A percentile compares a stretch with the other conserved stretches of the same genome.
Evolutionary conservation across 2,797 vertebrate genomes (phyloP).

Genomic region (Poecilia gillii): DNA sequence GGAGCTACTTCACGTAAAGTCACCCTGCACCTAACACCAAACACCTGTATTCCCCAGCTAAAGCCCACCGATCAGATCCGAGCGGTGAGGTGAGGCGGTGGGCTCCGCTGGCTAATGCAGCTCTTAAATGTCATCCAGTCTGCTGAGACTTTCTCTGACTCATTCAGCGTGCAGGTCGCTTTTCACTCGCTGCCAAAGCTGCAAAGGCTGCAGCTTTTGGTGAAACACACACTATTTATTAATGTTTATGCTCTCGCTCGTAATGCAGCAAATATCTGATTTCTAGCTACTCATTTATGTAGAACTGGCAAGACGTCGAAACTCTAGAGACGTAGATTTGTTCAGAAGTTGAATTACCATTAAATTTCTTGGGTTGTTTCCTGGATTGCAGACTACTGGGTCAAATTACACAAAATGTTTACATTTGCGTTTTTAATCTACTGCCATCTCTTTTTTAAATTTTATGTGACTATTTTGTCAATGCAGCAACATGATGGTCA

Average conservation of each 20-base stretch:
- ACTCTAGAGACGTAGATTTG: neutral
- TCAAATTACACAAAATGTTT: neutral
- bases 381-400: neutral
- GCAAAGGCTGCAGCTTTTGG: constrained; percentile 19
- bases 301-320: neutral
- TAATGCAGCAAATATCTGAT: neutral
- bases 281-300: neutral
- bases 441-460: neutral
- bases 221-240: constrained; percentile 17
- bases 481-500: neutral
- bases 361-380: neutral
- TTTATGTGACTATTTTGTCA: neutral
- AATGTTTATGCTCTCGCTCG: neutral
- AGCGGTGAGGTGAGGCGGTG: constrained; percentile 40
- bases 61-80: constrained; percentile 49
- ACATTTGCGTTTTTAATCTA: neutral
- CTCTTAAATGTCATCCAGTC: constrained; percentile 57
- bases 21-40: constrained; percentile 62
- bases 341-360: neutral
- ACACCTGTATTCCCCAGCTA: constrained; percentile 65
- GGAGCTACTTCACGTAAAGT: constrained; percentile 63
- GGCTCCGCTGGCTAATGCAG: constrained; percentile 46
- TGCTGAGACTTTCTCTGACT: constrained; percentile 52
- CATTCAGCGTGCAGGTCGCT: constrained; percentile 34
- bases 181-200: constrained; percentile 23